Evolutionary conservation across 37 sponge, comb jelly and placozoan genomes (phyloP).

Genomic region (Theonella swinhoei): DNA sequence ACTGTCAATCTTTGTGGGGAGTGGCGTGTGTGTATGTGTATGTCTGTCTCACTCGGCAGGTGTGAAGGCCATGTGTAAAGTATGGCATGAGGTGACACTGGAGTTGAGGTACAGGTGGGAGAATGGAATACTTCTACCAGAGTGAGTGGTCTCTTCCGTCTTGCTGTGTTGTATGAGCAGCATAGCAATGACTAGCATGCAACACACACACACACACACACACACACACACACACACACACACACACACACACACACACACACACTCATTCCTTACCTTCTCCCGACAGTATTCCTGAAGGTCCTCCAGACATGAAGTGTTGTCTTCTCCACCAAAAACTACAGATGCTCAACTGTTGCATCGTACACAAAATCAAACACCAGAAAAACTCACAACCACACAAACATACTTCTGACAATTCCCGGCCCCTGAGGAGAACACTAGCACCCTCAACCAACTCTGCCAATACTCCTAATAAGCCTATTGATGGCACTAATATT

Average conservation of each 20-base stretch:
- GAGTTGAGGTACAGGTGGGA: constrained; percentile 92
- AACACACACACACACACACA: too few species aligned
- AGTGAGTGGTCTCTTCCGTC: constrained; percentile 27
- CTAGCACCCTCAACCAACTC: not conserved
- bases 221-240: constrained; percentile 27
- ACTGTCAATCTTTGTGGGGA: too few species aligned
- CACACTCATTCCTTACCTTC: not conserved
- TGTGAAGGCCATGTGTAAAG: constrained; percentile 59
- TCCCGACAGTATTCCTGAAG: constrained; percentile 40
- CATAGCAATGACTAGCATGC: not conserved
- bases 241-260: too few species aligned
- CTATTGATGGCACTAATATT: constrained; percentile 5
- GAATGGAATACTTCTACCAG: constrained; percentile 50
- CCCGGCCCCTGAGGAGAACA: not conserved
- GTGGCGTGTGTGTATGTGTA: too few species aligned
- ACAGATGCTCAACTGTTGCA: constrained; percentile 97
- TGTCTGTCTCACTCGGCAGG: too few species aligned
- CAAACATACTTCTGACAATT: not conserved
- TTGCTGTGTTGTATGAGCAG: not conserved
- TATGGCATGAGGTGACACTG: constrained; percentile 84
- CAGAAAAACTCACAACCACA: not conserved
- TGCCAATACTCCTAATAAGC: not conserved
- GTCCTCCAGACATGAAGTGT: constrained; percentile 65
- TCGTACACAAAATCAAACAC: constrained; percentile 57
- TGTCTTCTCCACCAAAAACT: constrained; percentile 92